Evolutionary conservation across 2,113 vertebrate genomes (phyloP).

Genomic region (Eubucco bourcierii): DNA sequence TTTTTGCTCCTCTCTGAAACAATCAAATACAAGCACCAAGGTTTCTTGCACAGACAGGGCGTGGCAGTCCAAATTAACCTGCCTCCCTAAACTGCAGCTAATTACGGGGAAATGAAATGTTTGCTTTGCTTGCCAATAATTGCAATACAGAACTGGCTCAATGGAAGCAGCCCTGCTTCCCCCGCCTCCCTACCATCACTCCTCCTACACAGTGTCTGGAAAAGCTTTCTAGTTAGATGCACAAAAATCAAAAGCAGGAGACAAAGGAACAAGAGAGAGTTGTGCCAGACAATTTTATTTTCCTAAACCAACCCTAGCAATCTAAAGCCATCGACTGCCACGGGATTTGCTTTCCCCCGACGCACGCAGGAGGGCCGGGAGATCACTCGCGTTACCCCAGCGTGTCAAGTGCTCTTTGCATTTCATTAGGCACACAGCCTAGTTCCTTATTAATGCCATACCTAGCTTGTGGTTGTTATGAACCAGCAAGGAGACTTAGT

Average conservation of each 20-base stretch:
- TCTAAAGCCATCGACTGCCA: neutral
- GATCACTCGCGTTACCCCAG: neutral
- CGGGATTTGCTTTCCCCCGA: neutral
- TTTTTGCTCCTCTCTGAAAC: neutral
- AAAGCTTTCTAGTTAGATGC: neutral
- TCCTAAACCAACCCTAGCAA: neutral
- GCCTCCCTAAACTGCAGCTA: conserved; percentile 55
- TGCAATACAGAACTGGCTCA: conserved; percentile 33
- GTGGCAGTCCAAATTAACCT: conserved; percentile 57
- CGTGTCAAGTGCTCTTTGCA: neutral
- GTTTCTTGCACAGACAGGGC: conserved; percentile 33
- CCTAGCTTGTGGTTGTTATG: conserved; percentile 10
- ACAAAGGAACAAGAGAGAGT: neutral
- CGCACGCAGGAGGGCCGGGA: neutral
- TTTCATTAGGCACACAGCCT: conserved; percentile 54
- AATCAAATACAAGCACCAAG: neutral
- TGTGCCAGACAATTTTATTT: neutral
- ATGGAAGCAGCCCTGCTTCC: neutral
- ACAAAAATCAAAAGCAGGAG: neutral
- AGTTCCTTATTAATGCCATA: conserved; percentile 51
- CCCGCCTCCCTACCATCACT: neutral
- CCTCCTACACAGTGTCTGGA: conserved; percentile 28
- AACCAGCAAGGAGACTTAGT: neutral
- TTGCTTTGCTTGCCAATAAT: conserved; percentile 63
- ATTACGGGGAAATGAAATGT: conserved; percentile 66